These are phyloP conservation scores for Balaeniceps rex DNA, from an alignment of 2,113 vertebrate species.

Conservation along the genomic window DNA sequence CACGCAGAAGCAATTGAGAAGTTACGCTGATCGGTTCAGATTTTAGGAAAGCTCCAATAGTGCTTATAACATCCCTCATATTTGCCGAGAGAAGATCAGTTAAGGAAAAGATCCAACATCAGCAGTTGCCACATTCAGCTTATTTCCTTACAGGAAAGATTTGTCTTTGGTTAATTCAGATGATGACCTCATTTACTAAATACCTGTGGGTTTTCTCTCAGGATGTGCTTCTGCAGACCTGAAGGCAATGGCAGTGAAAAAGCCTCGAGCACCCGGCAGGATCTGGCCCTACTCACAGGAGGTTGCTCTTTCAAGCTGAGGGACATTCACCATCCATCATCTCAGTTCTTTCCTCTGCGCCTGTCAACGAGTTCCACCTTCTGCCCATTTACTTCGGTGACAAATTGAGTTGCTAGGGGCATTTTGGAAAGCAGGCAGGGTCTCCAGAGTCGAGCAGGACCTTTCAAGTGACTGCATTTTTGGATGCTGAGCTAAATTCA, in stretches of 20 bases:
- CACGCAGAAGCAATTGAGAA: fast-evolving
- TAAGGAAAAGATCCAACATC: background rate
- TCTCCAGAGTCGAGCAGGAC: background rate
- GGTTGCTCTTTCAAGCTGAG: background rate
- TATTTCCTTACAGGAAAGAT: background rate
- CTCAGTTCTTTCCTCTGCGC: background rate
- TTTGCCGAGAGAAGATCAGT: background rate
- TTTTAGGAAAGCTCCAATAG: background rate
- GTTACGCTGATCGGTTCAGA: background rate
- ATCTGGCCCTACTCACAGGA: background rate
- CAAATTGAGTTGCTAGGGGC: background rate
- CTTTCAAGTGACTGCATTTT: background rate
- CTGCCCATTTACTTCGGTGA: background rate
- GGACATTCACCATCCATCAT: background rate
- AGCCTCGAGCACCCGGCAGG: background rate
- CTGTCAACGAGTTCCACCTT: background rate
- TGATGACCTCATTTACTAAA: background rate
- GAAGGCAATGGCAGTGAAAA: background rate
- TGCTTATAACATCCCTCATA: background rate
- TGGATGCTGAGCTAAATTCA: background rate
- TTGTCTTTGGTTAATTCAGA: background rate
- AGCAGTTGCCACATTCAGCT: background rate
- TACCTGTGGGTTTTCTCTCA: background rate
- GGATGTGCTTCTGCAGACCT: background rate
- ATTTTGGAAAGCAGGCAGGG: background rate